A percentile compares a stretch with the other conserved stretches of the same genome.
Conservation (phyloP, 2,888 invertebrate genomes). For the Ornithoptera alexandrae region DNA sequence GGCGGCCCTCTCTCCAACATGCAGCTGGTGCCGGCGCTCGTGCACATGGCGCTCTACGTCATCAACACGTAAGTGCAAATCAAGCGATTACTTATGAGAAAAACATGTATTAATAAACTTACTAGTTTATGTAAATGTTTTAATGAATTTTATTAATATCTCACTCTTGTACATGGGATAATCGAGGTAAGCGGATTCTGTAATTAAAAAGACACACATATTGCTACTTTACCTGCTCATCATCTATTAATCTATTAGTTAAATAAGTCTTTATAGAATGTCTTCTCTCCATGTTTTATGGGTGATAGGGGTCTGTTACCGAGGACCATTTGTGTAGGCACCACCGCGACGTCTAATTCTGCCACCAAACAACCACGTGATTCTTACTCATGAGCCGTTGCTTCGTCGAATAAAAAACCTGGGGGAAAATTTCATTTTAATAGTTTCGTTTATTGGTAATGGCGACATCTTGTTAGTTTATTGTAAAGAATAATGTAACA, state of each 20-base stretch:
- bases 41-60: conserved; percentile 96
- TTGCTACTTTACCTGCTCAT: not conserved
- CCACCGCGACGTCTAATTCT: too few species aligned
- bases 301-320: too few species aligned
- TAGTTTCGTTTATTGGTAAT: too few species aligned
- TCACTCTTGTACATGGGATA: not conserved
- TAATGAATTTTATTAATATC: not conserved
- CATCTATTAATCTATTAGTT: not conserved
- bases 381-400: too few species aligned
- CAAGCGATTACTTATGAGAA: not conserved
- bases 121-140: not conserved
- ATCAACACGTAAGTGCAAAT: conserved; percentile 89
- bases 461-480: not conserved
- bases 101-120: not conserved
- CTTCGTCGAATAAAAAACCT: too few species aligned
- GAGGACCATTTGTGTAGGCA: too few species aligned
- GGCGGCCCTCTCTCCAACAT: conserved; percentile 98
- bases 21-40: conserved; percentile 96
- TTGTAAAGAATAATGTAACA: not conserved
- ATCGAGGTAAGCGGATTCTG: not conserved
- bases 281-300: too few species aligned
- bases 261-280: not conserved
- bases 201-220: not conserved
- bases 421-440: too few species aligned
- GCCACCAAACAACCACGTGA: too few species aligned